Percentiles rank a stretch among this genome's conserved stretches.
Evolutionary conservation across 2,888 invertebrate species (phyloP).

Genomic region (Microctonus aethiopoides): DNA sequence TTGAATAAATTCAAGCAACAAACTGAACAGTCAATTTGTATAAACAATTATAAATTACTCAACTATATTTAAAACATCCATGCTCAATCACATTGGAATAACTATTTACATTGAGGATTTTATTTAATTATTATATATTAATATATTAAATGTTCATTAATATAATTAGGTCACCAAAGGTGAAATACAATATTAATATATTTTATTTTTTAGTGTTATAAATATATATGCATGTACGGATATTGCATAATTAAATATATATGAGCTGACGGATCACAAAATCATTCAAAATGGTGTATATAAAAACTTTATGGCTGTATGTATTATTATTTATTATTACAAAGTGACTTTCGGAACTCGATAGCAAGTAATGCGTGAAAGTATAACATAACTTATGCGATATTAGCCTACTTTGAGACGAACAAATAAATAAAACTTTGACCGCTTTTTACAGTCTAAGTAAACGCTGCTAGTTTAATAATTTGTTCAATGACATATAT

Average conservation of each 20-base stretch:
- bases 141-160: no score
- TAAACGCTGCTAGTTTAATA: not conserved
- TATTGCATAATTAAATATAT: no score
- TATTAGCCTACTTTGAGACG: slow-evolving; percentile 41
- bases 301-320: not conserved
- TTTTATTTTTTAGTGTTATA: not conserved
- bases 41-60: not conserved
- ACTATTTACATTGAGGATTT: not conserved
- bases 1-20: no score
- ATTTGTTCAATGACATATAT: not conserved
- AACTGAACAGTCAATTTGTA: no score
- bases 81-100: not conserved
- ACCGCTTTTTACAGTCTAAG: not conserved
- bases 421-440: slow-evolving; percentile 33
- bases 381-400: slow-evolving; percentile 35
- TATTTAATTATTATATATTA: no score
- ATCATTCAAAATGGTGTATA: not conserved
- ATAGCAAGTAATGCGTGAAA: slow-evolving; percentile 36
- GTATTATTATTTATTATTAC: slow-evolving; percentile 6
- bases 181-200: no score
- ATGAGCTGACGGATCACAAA: no score
- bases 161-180: no score
- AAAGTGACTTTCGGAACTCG: slow-evolving; percentile 1
- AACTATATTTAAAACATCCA: not conserved
- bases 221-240: not conserved